Base-by-base conservation (phyloP, 2,113 vertebrate genomes). In the Hippotragus niger region DNA sequence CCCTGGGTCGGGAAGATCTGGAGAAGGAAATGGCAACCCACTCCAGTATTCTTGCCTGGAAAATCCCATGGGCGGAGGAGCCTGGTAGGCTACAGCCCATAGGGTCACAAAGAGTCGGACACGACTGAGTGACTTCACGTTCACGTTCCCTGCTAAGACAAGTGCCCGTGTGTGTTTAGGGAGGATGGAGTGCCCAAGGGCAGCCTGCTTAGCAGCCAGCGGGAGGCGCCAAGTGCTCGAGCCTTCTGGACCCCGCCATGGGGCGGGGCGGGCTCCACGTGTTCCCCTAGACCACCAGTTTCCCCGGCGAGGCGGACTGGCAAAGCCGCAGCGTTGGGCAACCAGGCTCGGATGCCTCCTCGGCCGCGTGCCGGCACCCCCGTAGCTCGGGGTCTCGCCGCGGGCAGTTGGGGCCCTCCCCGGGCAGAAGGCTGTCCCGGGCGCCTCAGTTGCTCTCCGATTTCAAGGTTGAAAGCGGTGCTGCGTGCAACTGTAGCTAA, bases 381-480 rank as follows among this genome's bases (percentile, higher is more conserved):
- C 0, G 23, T 58, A 31, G 25, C 40, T 16, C 14, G 6, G 83
- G 80, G 45, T 94, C 47, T 6, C 0, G 36, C 67, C 3, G 36
- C 7, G 5, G 53, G n/a, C 47, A 6, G 55, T 25, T 45, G 0
- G 25, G 50, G 50, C 82, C 58, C 47, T 71, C 74, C 0, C 21
- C 50, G 1, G 45, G 40, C 94, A 27, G 60, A 33, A n/a, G 25
- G 33, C 31, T 23, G 9, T 55, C 31, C 10, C 6, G 3, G 47
- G 74, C 23, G 15, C 50, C 31, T 76, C 10, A 23, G 31, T 82
- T 16, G 6, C 58, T 47, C 83, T 91, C 23, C 3, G 17, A 36
- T 85, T 96, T 94, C 84, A 87, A 53, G 87, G 62, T 55, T 47
- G 90, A 91, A 91, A 74, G 80, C 55, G 0, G 60, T 62, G 15